Conservation (phyloP, 1,140 invertebrate genomes). For the Diorhabda sublineata region DNA sequence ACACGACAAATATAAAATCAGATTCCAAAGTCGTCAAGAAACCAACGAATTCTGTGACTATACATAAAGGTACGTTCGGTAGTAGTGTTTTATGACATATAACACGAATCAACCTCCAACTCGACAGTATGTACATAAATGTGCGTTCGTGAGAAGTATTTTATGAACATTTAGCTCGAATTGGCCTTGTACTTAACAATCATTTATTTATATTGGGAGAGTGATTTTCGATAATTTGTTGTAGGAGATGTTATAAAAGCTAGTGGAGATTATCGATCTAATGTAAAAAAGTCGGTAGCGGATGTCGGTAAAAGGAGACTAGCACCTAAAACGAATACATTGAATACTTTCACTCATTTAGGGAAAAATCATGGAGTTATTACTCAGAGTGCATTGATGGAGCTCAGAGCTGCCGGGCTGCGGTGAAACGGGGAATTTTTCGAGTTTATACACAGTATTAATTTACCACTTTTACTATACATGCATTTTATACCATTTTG, state of each 20-base stretch:
- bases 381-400: slow-evolving; percentile 44
- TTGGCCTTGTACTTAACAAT: too few species aligned
- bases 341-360: slow-evolving; percentile 41
- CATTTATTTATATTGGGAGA: too few species aligned
- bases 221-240: background rate
- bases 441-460: slow-evolving; percentile 17
- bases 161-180: too few species aligned
- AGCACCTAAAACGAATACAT: slow-evolving; percentile 24
- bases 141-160: too few species aligned
- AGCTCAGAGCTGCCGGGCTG: slow-evolving; percentile 41
- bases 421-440: slow-evolving; percentile 30
- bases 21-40: slow-evolving; percentile 30
- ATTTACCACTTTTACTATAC: slow-evolving; percentile 21
- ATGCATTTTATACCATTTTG: slow-evolving; percentile 20
- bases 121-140: too few species aligned
- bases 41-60: slow-evolving; percentile 5
- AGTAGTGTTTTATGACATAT: too few species aligned
- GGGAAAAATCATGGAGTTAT: slow-evolving; percentile 45
- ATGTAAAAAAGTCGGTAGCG: slow-evolving; percentile 22
- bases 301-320: slow-evolving; percentile 28
- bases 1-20: slow-evolving; percentile 25
- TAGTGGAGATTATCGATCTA: background rate
- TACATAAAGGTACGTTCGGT: background rate
- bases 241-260: background rate
- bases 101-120: too few species aligned